Percentiles rank a stretch among this genome's conserved stretches.
These are phyloP conservation scores for Argyrosomus japonicus DNA, from an alignment of 2,113 vertebrate genomes.

Conservation along the genomic window DNA sequence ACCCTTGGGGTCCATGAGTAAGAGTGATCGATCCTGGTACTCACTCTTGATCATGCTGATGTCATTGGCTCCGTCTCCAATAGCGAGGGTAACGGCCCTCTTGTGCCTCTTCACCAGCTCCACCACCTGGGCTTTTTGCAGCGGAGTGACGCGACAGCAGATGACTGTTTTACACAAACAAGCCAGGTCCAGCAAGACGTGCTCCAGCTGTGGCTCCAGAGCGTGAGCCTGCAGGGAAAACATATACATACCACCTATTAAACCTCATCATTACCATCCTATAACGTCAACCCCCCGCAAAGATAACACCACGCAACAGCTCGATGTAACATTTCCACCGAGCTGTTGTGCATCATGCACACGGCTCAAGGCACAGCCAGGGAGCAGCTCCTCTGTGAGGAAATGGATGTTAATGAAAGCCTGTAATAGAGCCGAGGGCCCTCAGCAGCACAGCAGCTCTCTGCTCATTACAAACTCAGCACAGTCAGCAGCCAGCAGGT, in stretches of 20 bases:
- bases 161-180: constrained; percentile 87
- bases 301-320: constrained; percentile 28
- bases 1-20: not conserved
- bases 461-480: constrained; percentile 56
- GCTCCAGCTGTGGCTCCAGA: constrained; percentile 84
- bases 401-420: constrained; percentile 76
- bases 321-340: constrained; percentile 13
- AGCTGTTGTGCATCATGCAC: constrained; percentile 16
- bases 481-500: constrained; percentile 40
- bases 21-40: constrained; percentile 1
- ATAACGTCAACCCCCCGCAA: constrained; percentile 28
- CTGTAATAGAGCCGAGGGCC: constrained; percentile 51
- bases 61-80: constrained; percentile 89
- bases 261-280: constrained; percentile 5
- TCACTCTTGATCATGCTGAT: constrained; percentile 91
- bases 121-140: constrained; percentile 89
- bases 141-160: constrained; percentile 87
- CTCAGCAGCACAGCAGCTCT: constrained; percentile 58
- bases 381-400: constrained; percentile 50
- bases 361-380: constrained; percentile 14
- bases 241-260: constrained; percentile 43
- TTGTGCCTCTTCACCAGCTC: constrained; percentile 87
- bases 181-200: constrained; percentile 84
- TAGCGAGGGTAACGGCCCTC: constrained; percentile 84
- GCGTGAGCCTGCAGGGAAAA: constrained; percentile 77